Evolutionary conservation across 2,888 invertebrate species (phyloP).

Genomic region (Drosophila paranaensis): DNA sequence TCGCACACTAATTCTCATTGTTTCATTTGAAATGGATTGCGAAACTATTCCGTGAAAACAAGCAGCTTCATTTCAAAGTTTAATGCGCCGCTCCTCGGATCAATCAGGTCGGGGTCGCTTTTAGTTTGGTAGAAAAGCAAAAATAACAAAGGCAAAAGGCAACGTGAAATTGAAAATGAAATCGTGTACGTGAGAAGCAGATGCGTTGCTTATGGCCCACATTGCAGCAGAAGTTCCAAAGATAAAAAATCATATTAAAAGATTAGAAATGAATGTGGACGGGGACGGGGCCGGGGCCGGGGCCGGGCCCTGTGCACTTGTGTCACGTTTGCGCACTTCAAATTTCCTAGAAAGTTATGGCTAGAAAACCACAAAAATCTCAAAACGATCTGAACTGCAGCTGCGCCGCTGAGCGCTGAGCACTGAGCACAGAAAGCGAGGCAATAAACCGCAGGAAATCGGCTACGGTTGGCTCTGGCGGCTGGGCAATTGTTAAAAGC

Average conservation of each 20-base stretch:
- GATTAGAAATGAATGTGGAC: slow-evolving; percentile 63
- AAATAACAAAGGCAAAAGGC: not conserved
- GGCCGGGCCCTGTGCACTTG: slow-evolving; percentile 23
- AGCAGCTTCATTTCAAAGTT: slow-evolving; percentile 33
- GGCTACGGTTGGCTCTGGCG: slow-evolving; percentile 5
- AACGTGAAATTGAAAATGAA: slow-evolving; percentile 56
- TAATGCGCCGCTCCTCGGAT: slow-evolving; percentile 37
- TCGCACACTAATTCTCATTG: slow-evolving; percentile 46
- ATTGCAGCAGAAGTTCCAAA: slow-evolving; percentile 34
- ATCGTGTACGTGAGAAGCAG: slow-evolving; percentile 63
- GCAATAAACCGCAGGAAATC: slow-evolving; percentile 54
- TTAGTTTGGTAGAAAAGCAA: slow-evolving; percentile 16
- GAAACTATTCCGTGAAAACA: slow-evolving; percentile 44
- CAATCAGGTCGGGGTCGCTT: slow-evolving; percentile 57
- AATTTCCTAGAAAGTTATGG: slow-evolving; percentile 69
- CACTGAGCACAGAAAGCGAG: slow-evolving; percentile 21
- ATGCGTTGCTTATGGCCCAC: slow-evolving; percentile 34
- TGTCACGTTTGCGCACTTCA: slow-evolving; percentile 68
- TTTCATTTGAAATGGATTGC: slow-evolving; percentile 53
- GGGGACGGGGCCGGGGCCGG: not conserved
- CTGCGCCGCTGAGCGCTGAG: slow-evolving; percentile 16
- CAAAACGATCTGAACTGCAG: slow-evolving; percentile 53
- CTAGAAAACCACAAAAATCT: slow-evolving; percentile 48
- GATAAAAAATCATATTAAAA: slow-evolving; percentile 64
- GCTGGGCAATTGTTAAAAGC: slow-evolving; percentile 26